Evolutionary conservation across 2,888 invertebrate species (phyloP).

Genomic region (Parochlus steinenii): DNA sequence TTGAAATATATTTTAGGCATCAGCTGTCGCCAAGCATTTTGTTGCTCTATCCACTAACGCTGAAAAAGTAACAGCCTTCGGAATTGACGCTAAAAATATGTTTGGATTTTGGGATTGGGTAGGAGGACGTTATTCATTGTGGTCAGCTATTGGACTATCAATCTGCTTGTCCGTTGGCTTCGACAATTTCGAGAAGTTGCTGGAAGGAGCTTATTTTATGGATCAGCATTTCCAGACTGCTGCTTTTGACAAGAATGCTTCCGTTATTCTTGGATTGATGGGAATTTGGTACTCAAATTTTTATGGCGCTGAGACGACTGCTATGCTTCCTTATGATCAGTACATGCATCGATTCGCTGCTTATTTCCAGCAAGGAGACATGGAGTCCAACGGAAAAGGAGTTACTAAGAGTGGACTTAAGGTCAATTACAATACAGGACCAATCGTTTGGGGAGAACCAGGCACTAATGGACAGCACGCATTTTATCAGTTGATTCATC

Average conservation of each 20-base stretch:
- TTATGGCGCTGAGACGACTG: slow-evolving; percentile 88
- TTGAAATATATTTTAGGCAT: slow-evolving; percentile 33
- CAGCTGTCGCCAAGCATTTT: slow-evolving; percentile 90
- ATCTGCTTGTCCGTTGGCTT: slow-evolving; percentile 87
- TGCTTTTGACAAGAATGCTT: slow-evolving; percentile 80
- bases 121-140: slow-evolving; percentile 90
- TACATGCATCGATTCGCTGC: slow-evolving; percentile 97
- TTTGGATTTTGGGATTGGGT: slow-evolving; percentile 99
- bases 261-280: slow-evolving; percentile 80
- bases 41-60: slow-evolving; percentile 94
- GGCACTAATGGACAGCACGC: slow-evolving; percentile 99
- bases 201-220: slow-evolving; percentile 84
- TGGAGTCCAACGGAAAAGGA: slow-evolving; percentile 98
- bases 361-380: slow-evolving; percentile 99
- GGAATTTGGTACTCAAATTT: slow-evolving; percentile 94
- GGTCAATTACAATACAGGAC: slow-evolving; percentile 28
- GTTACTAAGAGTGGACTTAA: slow-evolving; percentile 53
- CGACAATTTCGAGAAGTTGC: slow-evolving; percentile 82
- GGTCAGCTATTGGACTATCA: slow-evolving; percentile 98
- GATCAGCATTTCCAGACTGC: slow-evolving; percentile 82
- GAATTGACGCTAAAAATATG: slow-evolving; percentile 94
- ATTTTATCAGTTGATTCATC: slow-evolving; percentile 97
- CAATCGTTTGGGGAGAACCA: slow-evolving; percentile 65
- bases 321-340: slow-evolving; percentile 94
- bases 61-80: slow-evolving; percentile 89